A percentile compares a stretch with the other conserved stretches of the same genome.
Conservation (phyloP, 2,888 invertebrate genomes). For the Coleophora deauratella region DNA sequence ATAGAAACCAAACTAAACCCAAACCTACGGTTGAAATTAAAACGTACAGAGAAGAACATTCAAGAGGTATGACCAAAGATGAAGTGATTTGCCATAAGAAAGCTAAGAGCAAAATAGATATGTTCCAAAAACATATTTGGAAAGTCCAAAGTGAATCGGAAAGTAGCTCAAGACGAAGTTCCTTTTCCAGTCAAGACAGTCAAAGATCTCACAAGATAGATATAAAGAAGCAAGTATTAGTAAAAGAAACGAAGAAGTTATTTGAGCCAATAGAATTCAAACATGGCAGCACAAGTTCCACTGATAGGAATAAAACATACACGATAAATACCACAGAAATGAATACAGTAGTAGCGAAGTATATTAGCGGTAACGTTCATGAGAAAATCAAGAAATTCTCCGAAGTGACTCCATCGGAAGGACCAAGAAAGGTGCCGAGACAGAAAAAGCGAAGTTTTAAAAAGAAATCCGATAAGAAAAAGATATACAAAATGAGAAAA, state of each 20-base stretch:
- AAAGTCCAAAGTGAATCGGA: constrained; percentile 57
- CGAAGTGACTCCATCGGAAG: constrained; percentile 34
- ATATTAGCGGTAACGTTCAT: constrained; percentile 51
- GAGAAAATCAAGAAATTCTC: constrained; percentile 65
- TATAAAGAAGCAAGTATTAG: constrained; percentile 26
- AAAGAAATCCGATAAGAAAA: constrained; percentile 44
- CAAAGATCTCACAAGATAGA: constrained; percentile 26
- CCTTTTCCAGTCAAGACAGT: constrained; percentile 42
- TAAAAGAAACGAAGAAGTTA: constrained; percentile 49
- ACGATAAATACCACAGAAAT: constrained; percentile 26
- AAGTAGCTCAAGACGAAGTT: constrained; percentile 48
- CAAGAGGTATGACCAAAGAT: constrained; percentile 45
- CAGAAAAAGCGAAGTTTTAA: constrained; percentile 49
- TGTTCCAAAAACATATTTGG: constrained; percentile 64
- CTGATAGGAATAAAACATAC: constrained; percentile 34
- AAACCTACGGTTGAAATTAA: constrained; percentile 60
- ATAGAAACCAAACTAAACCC: constrained; percentile 27
- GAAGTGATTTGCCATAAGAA: constrained; percentile 57
- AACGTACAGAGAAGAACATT: constrained; percentile 54
- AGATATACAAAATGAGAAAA: constrained; percentile 51
- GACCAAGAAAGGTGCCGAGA: constrained; percentile 41
- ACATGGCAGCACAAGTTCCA: constrained; percentile 33
- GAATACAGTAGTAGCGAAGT: constrained; percentile 35
- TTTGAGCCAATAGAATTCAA: constrained; percentile 44
- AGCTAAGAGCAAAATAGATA: constrained; percentile 62